phyloP scores from a whole-genome alignment of 2,113 vertebrate species.

The Triplophysa rosa region DNA sequence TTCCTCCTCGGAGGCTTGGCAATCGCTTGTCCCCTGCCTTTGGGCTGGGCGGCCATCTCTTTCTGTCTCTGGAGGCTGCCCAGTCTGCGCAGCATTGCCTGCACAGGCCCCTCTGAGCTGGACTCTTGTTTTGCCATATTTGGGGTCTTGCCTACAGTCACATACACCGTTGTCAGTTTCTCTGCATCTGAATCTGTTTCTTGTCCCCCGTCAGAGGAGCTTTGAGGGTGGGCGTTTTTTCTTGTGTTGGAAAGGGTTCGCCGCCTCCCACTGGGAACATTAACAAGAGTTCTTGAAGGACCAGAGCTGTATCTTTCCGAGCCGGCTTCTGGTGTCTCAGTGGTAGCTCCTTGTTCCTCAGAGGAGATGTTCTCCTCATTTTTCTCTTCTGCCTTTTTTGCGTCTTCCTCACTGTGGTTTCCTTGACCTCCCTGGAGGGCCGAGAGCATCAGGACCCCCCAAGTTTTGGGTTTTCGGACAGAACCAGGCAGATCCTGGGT shows the following conservation, averaged over 20 bases:
- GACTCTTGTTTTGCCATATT: constrained; percentile 60
- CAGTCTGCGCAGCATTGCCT: constrained; percentile 81
- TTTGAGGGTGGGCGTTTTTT: constrained; percentile 70
- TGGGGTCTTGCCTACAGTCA: constrained; percentile 79
- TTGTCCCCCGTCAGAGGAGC: constrained; percentile 62
- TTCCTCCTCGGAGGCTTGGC: constrained; percentile 82
- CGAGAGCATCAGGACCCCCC: constrained; percentile 74
- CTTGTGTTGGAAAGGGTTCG: constrained; percentile 69
- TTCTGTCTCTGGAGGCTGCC: constrained; percentile 85
- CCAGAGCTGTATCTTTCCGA: constrained; percentile 58
- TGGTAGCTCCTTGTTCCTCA: constrained; percentile 46
- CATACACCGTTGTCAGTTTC: constrained; percentile 83
- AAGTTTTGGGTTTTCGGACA: constrained; percentile 76
- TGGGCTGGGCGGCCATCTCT: constrained; percentile 61
- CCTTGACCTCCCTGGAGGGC: constrained; percentile 62
- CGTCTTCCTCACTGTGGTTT: constrained; percentile 58
- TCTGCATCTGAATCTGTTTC: constrained; percentile 50
- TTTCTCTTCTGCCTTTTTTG: constrained; percentile 48
- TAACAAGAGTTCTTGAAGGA: constrained; percentile 42
- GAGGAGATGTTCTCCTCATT: constrained; percentile 40
- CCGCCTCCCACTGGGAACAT: constrained; percentile 59
- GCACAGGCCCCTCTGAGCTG: constrained; percentile 75
- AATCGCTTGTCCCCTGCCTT: constrained; percentile 68
- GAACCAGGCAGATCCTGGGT: constrained; percentile 71
- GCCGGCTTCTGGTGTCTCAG: constrained; percentile 42